Base-by-base conservation (phyloP, 2,113 vertebrate genomes). In the Lepus americanus region DNA sequence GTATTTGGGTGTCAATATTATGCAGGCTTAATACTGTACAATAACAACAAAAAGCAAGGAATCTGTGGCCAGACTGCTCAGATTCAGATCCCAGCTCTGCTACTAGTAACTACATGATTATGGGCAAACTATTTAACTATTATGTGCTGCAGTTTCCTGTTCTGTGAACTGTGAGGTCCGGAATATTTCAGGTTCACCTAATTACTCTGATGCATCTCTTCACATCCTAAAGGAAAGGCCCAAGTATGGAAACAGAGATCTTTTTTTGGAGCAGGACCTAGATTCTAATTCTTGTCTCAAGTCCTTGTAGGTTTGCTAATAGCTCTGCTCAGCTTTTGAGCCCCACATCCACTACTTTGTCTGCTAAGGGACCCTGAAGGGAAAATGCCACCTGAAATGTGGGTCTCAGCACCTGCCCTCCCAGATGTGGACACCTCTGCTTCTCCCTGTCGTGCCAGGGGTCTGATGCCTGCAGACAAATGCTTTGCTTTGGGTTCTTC, bases 181-280 rank as follows among this genome's bases (percentile, higher is more conserved):
- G 13, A 55, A 1, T 93, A 72, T 72, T 69, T 89, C 33, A 49
- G 33, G 9, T 80, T 89, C 44, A 22, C 64, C 36, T 53, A 59
- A 64, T 13, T 76, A 49, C 55, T 80, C 53, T 0, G 9, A 61
- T 61, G 27, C 20, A 79, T 61, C 51, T 81, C 23, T 89, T 79
- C 22, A 66, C 49, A 31, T 93, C 9, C 36, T 49, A 85, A 86
- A 51, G 13, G 20, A 81, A 90, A 94, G 39, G 29, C 63, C 29
- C 17, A 16, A 14, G 22, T 77, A 3, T 77, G 39, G 9, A 44
- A 77, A 76, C 22, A 94, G 51, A 33, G 25, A 69, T 25, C 4
- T 1, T 51, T 33, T 17, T 53, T 82, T 87, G n/a, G n/a, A 25
- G 8, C 23, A 82, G 77, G 39, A 20, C 76, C 17, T 90, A 77